phyloP scores from a whole-genome alignment of 2,888 invertebrate genomes.

The Melieria crassipennis region DNA sequence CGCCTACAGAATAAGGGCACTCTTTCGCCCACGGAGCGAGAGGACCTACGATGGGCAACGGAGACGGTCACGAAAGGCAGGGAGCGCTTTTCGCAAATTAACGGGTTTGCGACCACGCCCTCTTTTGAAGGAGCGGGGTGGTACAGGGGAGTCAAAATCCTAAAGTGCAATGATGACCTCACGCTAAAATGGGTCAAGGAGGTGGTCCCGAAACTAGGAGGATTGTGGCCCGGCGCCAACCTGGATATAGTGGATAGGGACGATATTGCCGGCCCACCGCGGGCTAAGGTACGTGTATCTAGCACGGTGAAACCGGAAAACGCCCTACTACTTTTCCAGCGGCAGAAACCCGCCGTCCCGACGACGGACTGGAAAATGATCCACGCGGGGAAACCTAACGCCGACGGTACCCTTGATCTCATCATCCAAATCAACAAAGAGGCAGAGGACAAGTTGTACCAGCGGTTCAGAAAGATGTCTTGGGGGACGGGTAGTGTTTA shows the following conservation, averaged over 20 bases:
- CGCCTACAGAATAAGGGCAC: not conserved
- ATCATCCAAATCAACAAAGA: too few species aligned
- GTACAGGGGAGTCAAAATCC: not conserved
- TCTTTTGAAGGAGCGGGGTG: not conserved
- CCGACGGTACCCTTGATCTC: too few species aligned
- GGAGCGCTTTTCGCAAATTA: not conserved
- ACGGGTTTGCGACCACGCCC: not conserved
- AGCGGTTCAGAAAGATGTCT: too few species aligned
- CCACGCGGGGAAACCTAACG: too few species aligned
- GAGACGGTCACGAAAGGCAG: not conserved
- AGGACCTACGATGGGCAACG: not conserved
- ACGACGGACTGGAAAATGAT: too few species aligned
- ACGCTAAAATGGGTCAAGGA: not conserved
- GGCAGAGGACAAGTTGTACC: too few species aligned
- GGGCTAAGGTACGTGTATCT: not conserved
- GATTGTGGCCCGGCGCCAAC: not conserved
- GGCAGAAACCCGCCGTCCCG: too few species aligned
- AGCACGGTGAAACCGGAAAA: conserved; percentile 1
- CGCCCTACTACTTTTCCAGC: not conserved
- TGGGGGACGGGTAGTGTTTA: too few species aligned
- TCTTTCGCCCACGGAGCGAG: not conserved
- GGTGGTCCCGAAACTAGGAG: not conserved
- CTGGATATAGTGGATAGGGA: not conserved
- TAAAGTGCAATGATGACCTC: not conserved
- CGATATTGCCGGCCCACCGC: not conserved